Conservation (phyloP, 2,113 vertebrate species). For the Zosterops hypoxanthus region DNA sequence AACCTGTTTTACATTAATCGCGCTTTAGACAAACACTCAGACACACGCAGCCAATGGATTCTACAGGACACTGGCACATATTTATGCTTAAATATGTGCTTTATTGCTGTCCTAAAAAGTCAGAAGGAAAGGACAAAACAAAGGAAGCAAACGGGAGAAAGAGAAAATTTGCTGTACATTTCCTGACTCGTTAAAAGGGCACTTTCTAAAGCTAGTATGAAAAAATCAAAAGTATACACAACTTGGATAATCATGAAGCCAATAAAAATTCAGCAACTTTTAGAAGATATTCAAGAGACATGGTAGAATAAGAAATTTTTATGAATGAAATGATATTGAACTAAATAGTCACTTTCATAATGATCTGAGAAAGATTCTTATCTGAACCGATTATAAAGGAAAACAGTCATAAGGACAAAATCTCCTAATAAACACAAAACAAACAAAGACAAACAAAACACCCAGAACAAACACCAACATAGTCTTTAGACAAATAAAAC, state of each 20-base stretch:
- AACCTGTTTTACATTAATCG: not conserved
- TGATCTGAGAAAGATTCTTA: not conserved
- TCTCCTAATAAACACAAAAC: not conserved
- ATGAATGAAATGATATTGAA: not conserved
- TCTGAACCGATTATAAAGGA: not conserved
- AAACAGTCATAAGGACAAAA: not conserved
- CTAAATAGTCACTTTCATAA: not conserved
- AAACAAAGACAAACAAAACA: not conserved
- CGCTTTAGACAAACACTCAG: not conserved
- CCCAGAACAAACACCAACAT: not conserved
- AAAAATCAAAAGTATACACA: not conserved
- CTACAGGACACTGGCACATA: not conserved
- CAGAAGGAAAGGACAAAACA: not conserved
- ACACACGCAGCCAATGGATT: not conserved
- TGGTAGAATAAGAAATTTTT: not conserved
- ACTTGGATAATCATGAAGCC: not conserved
- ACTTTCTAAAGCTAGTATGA: not conserved
- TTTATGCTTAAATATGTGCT: not conserved
- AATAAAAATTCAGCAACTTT: not conserved
- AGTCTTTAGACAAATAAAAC: not conserved
- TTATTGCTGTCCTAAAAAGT: not conserved
- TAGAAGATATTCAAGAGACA: not conserved
- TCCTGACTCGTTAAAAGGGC: not conserved
- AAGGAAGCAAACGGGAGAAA: not conserved
- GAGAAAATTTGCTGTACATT: not conserved